These are phyloP conservation scores for Mormyrus hasselquistii DNA, from an alignment of 2,797 vertebrate species.

Conservation along the genomic window DNA sequence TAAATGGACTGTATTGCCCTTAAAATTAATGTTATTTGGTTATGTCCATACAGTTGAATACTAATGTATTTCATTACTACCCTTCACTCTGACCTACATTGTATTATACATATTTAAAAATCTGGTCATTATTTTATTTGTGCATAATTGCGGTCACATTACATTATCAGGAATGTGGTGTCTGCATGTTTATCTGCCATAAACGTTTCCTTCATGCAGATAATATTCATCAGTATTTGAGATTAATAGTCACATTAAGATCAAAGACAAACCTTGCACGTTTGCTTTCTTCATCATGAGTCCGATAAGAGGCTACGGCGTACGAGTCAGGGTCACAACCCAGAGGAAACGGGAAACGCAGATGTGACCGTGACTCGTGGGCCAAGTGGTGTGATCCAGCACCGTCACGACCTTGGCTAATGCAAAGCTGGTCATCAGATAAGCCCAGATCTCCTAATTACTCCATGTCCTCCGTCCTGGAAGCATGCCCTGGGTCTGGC, in stretches of 20 bases:
- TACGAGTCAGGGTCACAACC: neutral
- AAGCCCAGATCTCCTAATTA: slow-evolving; percentile 30
- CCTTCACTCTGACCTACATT: neutral
- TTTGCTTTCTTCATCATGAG: neutral
- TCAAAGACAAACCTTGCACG: neutral
- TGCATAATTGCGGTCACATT: neutral
- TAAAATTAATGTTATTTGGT: neutral
- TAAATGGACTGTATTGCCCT: neutral
- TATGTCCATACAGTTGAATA: neutral
- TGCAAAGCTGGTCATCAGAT: slow-evolving; percentile 30
- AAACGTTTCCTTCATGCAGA: neutral
- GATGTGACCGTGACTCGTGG: neutral
- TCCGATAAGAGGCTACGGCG: neutral
- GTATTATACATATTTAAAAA: neutral
- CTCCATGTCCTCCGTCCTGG: slow-evolving; percentile 5
- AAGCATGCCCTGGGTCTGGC: neutral
- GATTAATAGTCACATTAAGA: neutral
- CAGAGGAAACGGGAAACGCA: neutral
- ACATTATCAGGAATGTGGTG: neutral
- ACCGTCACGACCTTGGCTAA: neutral
- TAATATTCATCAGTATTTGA: neutral
- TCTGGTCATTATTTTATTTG: neutral
- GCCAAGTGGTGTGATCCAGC: neutral
- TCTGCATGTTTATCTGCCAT: neutral
- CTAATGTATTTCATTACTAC: neutral